Base-by-base conservation (phyloP, 2,797 vertebrate species). In the Tamandua tetradactyla region DNA sequence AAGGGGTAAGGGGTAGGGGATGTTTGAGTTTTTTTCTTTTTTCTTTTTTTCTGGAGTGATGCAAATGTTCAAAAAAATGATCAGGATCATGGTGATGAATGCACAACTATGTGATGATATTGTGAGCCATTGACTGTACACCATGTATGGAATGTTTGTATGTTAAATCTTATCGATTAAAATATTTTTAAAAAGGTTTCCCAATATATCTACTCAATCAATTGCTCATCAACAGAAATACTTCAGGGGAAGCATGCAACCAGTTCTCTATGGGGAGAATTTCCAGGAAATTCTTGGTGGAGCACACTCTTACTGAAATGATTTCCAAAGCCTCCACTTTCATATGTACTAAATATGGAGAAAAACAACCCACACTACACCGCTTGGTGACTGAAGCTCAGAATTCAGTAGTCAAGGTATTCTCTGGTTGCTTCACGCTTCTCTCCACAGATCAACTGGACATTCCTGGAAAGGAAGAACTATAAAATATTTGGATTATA, bases 231-330 rank as follows among this genome's bases (percentile, higher is more conserved):
- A 32, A 27, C 37, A 25, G 44, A 30, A 40, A 55, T 7, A 4
- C 61, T 64, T 66, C 18, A 11, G 3, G 49, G 57, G 18, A 82
- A 66, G 25, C 42, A 27, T 0, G 22, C 37, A 0, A 25, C 79
- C 14, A 2, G 23, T 13, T 32, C 49, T 4, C 37, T 8, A 7
- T 14, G 11, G 11, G 2, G 68, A 64, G 37, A 7, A 14, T 22
- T 22, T 78, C 64, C 57, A 61, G 59, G 91, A 62, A 82, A 17
- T 42, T 32, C 18, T 7, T 6, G 27, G 8, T 14, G 25, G n/a
- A 11, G 27, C 5, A 2, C 18, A 5, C 8, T 14, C 0, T 7
- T 11, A 4, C 27, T 1, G 32, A 64, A 35, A 37, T 3, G 27
- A 17, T 15, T 32, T 74, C 27, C n/a, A 27, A 25, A n/a, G 18